Percentiles rank a stretch among this genome's conserved stretches.
Conservation (phyloP, 2,888 invertebrate genomes). For the Xylota sylvarum region DNA sequence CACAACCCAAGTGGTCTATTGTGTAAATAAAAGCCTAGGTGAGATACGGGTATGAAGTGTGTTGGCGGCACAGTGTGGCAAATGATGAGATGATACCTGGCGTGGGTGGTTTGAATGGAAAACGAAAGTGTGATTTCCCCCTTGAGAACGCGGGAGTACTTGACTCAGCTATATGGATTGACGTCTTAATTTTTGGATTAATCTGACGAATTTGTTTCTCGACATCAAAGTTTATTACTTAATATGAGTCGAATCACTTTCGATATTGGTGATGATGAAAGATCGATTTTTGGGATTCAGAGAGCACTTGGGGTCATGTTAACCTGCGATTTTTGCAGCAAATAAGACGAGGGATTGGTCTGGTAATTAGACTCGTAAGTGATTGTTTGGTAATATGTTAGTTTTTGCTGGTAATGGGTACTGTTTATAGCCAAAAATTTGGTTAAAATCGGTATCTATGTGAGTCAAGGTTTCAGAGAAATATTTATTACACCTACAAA, state of each 20-base stretch:
- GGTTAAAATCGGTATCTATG: background rate
- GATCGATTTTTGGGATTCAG: constrained; percentile 30
- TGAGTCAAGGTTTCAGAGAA: constrained; percentile 7
- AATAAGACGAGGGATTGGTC: constrained; percentile 20
- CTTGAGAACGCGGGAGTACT: constrained; percentile 33
- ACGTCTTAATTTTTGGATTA: constrained; percentile 52
- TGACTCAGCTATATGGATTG: constrained; percentile 26
- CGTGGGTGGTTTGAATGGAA: constrained; percentile 49
- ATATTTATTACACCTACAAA: background rate
- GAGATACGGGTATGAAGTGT: background rate
- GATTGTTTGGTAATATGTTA: constrained; percentile 21
- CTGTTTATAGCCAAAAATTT: background rate
- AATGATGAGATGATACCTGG: constrained; percentile 32
- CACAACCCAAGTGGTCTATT: constrained; percentile 14
- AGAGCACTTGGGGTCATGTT: constrained; percentile 53
- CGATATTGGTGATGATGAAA: constrained; percentile 43
- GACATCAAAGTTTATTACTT: constrained; percentile 45
- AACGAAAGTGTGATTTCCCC: constrained; percentile 68
- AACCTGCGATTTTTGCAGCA: background rate
- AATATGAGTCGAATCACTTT: constrained; percentile 34
- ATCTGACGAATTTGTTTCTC: constrained; percentile 59
- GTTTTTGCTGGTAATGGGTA: background rate
- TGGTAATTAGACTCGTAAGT: constrained; percentile 4
- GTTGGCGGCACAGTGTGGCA: constrained; percentile 42
- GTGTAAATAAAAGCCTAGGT: constrained; percentile 18